Base-by-base conservation (phyloP, 1,140 invertebrate species). In the Pachyrhynchus sulphureomaculatus region DNA sequence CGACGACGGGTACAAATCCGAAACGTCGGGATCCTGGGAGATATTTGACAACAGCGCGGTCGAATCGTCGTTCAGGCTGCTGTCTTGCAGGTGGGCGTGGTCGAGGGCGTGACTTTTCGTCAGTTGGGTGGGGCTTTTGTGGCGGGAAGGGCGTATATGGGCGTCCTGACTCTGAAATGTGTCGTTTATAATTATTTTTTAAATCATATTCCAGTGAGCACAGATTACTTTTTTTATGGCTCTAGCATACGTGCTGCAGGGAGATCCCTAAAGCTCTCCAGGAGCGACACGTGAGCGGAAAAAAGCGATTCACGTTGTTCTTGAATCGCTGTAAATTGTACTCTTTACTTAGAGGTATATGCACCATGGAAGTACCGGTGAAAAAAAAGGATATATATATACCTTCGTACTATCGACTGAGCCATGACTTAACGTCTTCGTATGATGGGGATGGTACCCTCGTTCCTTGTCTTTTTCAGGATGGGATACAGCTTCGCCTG, bases 351-450 rank as follows among this genome's bases (percentile, higher is more conserved):
- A n/a, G n/a, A n/a, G n/a, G n/a, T n/a, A n/a, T n/a, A n/a, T n/a
- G n/a, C n/a, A n/a, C n/a, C n/a, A n/a, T n/a, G n/a, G n/a, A n/a
- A n/a, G n/a, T n/a, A n/a, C n/a, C n/a, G n/a, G n/a, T n/a, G n/a
- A n/a, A n/a, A n/a, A n/a, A n/a, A n/a, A n/a, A n/a, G n/a, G n/a
- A n/a, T n/a, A n/a, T n/a, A n/a, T n/a, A 48, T 34, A 56, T 65
- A 75, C 74, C 68, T 75, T 76, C 26, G 65, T 55, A 62, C 73
- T 76, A 37, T 76, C 75, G 2, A 56, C 71, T 17, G 75, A 76
- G 36, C 73, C 73, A 63, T 76, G 73, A 65, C 75, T 76, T 9
- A 74, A 62, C 18, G 72, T 70, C 66, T 76, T 76, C 24, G 66
- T 67, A 53, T 74, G 73, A 55, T 75, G 73, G 8, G 70, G 68